These are phyloP conservation scores for Thereva nobilitata DNA, from an alignment of 2,888 invertebrate species.

Conservation along the genomic window DNA sequence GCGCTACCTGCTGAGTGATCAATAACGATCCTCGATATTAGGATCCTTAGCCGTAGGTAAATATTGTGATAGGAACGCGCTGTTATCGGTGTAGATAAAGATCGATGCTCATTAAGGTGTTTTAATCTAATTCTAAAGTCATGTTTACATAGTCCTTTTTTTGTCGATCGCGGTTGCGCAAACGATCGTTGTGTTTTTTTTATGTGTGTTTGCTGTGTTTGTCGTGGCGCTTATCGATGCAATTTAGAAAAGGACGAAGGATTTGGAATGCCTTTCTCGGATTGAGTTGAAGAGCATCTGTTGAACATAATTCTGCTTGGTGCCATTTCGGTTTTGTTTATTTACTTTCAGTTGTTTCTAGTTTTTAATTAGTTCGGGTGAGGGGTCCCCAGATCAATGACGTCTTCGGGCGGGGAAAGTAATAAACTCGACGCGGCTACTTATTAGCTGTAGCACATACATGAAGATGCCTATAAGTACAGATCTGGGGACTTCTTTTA, in stretches of 20 bases:
- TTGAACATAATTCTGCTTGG: slow-evolving; percentile 20
- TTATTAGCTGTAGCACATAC: too few species aligned
- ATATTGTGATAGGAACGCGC: not conserved
- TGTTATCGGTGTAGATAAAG: not conserved
- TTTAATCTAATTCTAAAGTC: slow-evolving; percentile 18
- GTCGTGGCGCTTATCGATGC: slow-evolving; percentile 25
- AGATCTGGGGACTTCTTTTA: slow-evolving; percentile 10
- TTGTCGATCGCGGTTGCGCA: not conserved
- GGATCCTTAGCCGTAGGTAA: not conserved
- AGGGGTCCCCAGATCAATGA: slow-evolving; percentile 23
- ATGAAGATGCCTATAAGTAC: too few species aligned
- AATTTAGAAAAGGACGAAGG: too few species aligned
- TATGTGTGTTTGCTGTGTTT: not conserved
- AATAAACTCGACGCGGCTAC: too few species aligned
- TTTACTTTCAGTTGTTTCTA: slow-evolving; percentile 21
- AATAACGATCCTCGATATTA: not conserved
- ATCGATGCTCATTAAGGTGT: slow-evolving; percentile 8
- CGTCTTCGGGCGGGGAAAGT: too few species aligned
- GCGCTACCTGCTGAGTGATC: not conserved
- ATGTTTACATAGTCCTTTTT: slow-evolving; percentile 21
- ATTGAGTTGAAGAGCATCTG: slow-evolving; percentile 20
- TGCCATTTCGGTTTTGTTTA: not conserved
- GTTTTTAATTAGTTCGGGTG: slow-evolving; percentile 21
- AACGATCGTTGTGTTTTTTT: slow-evolving; percentile 5
- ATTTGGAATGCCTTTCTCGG: too few species aligned